Conservation (phyloP, 2,113 vertebrate species). For the Thalassoma bifasciatum region DNA sequence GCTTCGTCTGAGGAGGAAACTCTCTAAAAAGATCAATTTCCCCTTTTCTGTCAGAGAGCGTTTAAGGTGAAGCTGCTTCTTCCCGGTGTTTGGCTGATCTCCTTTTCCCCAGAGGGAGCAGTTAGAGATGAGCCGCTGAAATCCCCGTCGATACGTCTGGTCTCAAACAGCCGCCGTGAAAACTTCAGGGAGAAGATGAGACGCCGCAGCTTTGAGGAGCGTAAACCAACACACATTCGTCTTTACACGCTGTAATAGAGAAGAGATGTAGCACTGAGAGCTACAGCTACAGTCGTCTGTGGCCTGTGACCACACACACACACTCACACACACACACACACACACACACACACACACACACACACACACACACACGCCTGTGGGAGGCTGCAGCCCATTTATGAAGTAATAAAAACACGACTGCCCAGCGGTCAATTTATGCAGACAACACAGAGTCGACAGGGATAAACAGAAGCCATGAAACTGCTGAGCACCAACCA, state of each 20-base stretch:
- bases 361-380: too few species aligned
- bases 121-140: slow-evolving; percentile 21
- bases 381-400: too few species aligned
- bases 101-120: slow-evolving; percentile 27
- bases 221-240: slow-evolving; percentile 3
- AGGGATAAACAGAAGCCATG: too few species aligned
- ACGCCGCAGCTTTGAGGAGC: neutral
- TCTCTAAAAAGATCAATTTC: slow-evolving; percentile 36
- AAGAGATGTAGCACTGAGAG: too few species aligned
- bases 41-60: neutral
- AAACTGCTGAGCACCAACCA: too few species aligned
- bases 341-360: too few species aligned
- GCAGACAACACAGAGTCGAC: too few species aligned
- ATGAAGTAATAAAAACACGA: too few species aligned
- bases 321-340: too few species aligned
- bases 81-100: slow-evolving; percentile 12
- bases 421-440: too few species aligned
- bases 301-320: too few species aligned
- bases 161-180: neutral
- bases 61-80: slow-evolving; percentile 9
- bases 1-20: slow-evolving; percentile 26
- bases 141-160: slow-evolving; percentile 17
- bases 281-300: too few species aligned
- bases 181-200: slow-evolving; percentile 14
- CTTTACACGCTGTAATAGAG: neutral